A percentile compares a stretch with the other conserved stretches of the same genome.
Evolutionary conservation across 2,888 invertebrate genomes (phyloP).

Genomic region (Tetropium fuscum): DNA sequence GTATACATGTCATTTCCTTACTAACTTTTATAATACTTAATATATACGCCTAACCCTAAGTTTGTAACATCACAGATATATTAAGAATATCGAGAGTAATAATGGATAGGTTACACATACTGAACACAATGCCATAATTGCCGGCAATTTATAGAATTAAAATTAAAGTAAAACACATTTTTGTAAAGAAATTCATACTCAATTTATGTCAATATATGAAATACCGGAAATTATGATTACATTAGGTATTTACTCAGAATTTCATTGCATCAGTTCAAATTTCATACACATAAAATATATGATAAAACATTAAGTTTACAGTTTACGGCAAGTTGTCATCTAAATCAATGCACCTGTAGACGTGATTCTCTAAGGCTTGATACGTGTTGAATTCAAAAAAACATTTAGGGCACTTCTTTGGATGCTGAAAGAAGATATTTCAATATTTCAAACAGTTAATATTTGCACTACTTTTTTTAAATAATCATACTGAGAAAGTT

Average conservation of each 20-base stretch:
- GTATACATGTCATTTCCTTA: background rate
- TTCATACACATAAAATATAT: background rate
- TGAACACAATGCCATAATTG: too few species aligned
- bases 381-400: constrained; percentile 36
- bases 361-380: constrained; percentile 46
- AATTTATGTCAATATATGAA: too few species aligned
- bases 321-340: constrained; percentile 41
- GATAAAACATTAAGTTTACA: background rate
- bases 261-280: constrained; percentile 12
- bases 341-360: constrained; percentile 48
- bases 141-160: too few species aligned
- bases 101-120: too few species aligned
- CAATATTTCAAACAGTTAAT: too few species aligned
- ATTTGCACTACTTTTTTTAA: too few species aligned
- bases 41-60: background rate
- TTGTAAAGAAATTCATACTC: too few species aligned
- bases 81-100: background rate
- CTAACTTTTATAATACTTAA: too few species aligned
- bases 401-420: constrained; percentile 43
- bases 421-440: constrained; percentile 23
- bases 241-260: background rate
- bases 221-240: too few species aligned
- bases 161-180: too few species aligned
- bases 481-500: too few species aligned
- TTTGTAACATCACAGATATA: constrained; percentile 28